A percentile compares a stretch with the other conserved stretches of the same genome.
Conservation (phyloP, 2,797 vertebrate species). For the Craterocephalus amniculus region DNA sequence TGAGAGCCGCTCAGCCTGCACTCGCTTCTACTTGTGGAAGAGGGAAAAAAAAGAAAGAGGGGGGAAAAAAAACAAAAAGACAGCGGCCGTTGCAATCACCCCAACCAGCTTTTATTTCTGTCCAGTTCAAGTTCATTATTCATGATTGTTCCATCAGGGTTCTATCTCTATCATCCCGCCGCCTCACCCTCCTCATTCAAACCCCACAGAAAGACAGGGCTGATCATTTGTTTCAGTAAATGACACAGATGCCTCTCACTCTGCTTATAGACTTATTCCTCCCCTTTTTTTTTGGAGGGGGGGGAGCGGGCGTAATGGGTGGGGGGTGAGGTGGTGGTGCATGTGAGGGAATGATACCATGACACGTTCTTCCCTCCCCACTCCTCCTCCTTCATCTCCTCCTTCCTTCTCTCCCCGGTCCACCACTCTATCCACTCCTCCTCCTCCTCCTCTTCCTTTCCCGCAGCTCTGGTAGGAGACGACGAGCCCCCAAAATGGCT, state of each 20-base stretch:
- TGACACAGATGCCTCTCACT: slow-evolving; percentile 83
- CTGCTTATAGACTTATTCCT: slow-evolving; percentile 79
- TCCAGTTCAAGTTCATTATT: slow-evolving; percentile 80
- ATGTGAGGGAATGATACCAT: slow-evolving; percentile 81
- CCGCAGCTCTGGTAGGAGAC: slow-evolving; percentile 60
- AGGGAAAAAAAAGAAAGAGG: background rate
- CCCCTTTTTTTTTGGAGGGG: slow-evolving; percentile 55
- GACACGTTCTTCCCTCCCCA: slow-evolving; percentile 75
- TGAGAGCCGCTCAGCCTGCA: slow-evolving; percentile 46
- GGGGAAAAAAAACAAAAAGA: slow-evolving; percentile 35
- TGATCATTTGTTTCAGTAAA: slow-evolving; percentile 82
- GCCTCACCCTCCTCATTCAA: slow-evolving; percentile 73
- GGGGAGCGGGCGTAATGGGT: slow-evolving; percentile 25
- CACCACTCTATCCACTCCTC: slow-evolving; percentile 45
- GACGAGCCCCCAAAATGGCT: slow-evolving; percentile 88
- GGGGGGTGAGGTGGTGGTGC: slow-evolving; percentile 62
- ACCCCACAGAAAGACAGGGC: slow-evolving; percentile 65
- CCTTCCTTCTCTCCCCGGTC: slow-evolving; percentile 34
- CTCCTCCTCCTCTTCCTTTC: background rate
- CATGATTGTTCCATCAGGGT: slow-evolving; percentile 79
- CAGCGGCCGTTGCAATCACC: slow-evolving; percentile 55
- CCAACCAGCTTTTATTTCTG: slow-evolving; percentile 68
- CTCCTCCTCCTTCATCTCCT: slow-evolving; percentile 66
- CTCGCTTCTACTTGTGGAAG: slow-evolving; percentile 45
- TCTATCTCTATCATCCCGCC: slow-evolving; percentile 72